These are phyloP conservation scores for Sclerodermus sp. DNA, from an alignment of 2,888 invertebrate species.

Conservation along the genomic window DNA sequence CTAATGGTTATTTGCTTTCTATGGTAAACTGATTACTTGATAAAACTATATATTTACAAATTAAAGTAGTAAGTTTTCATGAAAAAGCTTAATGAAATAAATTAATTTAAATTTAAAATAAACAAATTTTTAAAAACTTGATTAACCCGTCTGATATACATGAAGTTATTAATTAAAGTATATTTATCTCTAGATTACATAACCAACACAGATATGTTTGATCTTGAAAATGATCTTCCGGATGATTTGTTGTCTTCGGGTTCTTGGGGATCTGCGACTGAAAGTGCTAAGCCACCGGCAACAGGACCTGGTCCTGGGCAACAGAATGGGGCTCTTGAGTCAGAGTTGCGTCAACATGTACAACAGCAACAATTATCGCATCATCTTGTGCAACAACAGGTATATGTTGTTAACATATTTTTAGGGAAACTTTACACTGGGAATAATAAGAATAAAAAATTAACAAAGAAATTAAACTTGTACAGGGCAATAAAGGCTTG, in stretches of 20 bases:
- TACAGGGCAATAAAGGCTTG: conserved; percentile 71
- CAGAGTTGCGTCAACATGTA: conserved; percentile 60
- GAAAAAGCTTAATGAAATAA: not conserved
- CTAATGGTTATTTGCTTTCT: conserved; percentile 54
- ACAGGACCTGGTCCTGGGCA: conserved; percentile 82
- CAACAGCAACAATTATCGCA: conserved; percentile 60
- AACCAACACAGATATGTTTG: conserved; percentile 83
- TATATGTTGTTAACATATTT: conserved; percentile 14
- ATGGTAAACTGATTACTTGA: conserved; percentile 37
- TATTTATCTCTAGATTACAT: conserved; percentile 68
- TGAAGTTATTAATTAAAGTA: not conserved
- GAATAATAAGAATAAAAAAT: no score
- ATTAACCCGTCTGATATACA: not conserved
- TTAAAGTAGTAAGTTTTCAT: not conserved
- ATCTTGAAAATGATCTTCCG: conserved; percentile 88
- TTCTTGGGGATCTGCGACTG: conserved; percentile 70
- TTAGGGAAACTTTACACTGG: not conserved
- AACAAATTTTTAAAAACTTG: not conserved
- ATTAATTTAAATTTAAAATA: not conserved
- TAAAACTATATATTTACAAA: conserved; percentile 3
- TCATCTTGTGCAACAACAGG: conserved; percentile 51
- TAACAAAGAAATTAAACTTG: not conserved
- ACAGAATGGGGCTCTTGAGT: conserved; percentile 74
- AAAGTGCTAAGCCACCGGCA: conserved; percentile 76
- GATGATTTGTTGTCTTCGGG: conserved; percentile 82